These are phyloP conservation scores for Berghia stephanieae DNA, from an alignment of 1,140 invertebrate species.

Conservation along the genomic window DNA sequence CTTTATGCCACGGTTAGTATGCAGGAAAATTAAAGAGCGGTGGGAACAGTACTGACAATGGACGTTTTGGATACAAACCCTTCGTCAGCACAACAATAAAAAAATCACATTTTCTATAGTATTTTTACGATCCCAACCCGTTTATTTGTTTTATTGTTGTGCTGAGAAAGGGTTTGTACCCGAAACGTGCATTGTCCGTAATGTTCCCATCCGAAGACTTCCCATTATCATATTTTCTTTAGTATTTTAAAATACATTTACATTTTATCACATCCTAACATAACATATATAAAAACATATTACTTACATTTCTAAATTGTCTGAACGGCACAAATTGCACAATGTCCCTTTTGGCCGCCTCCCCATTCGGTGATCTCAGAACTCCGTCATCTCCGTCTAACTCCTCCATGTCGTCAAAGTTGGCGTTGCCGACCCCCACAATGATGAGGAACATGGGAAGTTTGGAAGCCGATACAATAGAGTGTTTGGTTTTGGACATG, in stretches of 20 bases:
- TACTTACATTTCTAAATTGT: constrained; percentile 64
- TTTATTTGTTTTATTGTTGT: too few relatives aligned
- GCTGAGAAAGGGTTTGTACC: too few relatives aligned
- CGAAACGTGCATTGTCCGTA: too few relatives aligned
- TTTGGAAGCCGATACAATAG: constrained; percentile 70
- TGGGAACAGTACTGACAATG: neutral
- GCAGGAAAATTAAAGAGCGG: neutral
- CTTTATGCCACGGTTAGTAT: too few relatives aligned
- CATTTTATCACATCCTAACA: neutral
- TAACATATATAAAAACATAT: neutral
- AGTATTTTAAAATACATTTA: too few relatives aligned
- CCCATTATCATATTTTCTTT: too few relatives aligned
- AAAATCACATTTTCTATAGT: neutral
- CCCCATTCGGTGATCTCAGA: constrained; percentile 62
- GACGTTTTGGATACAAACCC: too few relatives aligned
- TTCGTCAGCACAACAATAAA: too few relatives aligned
- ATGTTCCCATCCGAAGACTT: too few relatives aligned
- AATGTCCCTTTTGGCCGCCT: constrained; percentile 70
- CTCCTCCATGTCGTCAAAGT: constrained; percentile 71
- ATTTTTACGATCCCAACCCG: neutral
- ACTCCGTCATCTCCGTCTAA: constrained; percentile 71
- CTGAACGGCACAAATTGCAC: constrained; percentile 74
- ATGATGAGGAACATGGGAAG: constrained; percentile 75
- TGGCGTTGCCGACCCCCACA: constrained; percentile 73
- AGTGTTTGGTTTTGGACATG: constrained; percentile 73